These are phyloP conservation scores for Rhynchonema sp. DNA, from an alignment of 2,888 invertebrate genomes.

Conservation along the genomic window DNA sequence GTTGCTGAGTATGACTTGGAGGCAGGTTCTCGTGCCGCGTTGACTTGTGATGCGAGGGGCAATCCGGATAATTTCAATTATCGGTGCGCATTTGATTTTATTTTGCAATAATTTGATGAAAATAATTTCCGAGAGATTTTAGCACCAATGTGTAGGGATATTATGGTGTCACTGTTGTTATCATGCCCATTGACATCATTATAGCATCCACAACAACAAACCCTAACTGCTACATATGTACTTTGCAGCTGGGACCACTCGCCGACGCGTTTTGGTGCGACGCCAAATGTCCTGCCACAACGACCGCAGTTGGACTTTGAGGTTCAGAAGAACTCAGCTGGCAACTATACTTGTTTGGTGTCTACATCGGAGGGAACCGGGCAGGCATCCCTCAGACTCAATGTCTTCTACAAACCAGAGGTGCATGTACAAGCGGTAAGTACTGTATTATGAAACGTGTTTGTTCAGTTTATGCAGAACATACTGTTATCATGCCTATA, in stretches of 20 bases:
- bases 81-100: not conserved
- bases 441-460: too few relatives aligned
- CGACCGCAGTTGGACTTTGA: not conserved
- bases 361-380: conserved; percentile 52
- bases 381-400: conserved; percentile 11
- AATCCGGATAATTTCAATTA: not conserved
- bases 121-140: too few relatives aligned
- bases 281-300: not conserved
- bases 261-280: not conserved
- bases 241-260: not conserved
- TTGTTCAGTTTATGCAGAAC: too few relatives aligned
- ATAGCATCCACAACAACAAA: too few relatives aligned
- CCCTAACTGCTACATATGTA: not conserved
- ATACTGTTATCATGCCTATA: too few relatives aligned
- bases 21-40: not conserved
- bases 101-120: not conserved
- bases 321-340: not conserved
- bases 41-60: not conserved
- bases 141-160: too few relatives aligned
- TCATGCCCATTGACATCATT: too few relatives aligned
- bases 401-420: conserved; percentile 2
- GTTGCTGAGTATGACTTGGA: not conserved
- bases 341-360: conserved; percentile 35
- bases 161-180: too few relatives aligned
- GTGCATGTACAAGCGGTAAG: conserved; percentile 1